Evolutionary conservation across 2,888 invertebrate species (phyloP), one percentile per base, ranked within the genome.

Genomic region (Amblyjoppa proteus): DNA sequence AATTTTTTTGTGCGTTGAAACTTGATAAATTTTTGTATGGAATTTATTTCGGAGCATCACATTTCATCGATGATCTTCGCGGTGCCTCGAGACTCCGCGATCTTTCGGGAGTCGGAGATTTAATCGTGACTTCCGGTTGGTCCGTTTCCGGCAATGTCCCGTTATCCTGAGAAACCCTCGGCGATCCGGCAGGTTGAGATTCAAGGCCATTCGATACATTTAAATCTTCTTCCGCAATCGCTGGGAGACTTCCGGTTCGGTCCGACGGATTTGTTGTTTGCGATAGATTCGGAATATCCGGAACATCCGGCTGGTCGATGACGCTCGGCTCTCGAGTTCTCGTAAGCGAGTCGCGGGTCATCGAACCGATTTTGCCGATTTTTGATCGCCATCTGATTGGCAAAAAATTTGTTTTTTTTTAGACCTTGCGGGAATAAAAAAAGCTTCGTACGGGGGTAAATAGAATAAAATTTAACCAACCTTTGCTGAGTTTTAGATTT

Each of bases 341-440:
- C 11, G 64, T 28, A n/a, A 81, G n/a, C 34, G 49, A 53, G 16
- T 58, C 31, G 9, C 61, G 64, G 1, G 77, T 69, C 2, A 38
- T 49, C 34, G 85, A 80, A 11, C 73, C 64, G 34, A 83, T 80
- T 11, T 45, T 58, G 68, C 38, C 38, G 11, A 80, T 71, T 28
- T 25, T 73, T 13, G 69, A 61, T 49, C 61, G 58, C 83, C 83
- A 81, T 83, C 69, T 85, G 49, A 53, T 61, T 51, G 34, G 3
- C 11, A n/a, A 3, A n/a, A 34, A 34, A 76, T 16, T 45, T 11
- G 34, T 25, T 25, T 74, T 45, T 28, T n/a, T n/a, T 51, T 0
- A 51, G 2, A 38, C 9, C 38, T 9, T 9, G 38, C 9, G 38
- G 9, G 9, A 13, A 45, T 13, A 3, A 45, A 45, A 45, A 13